Conservation (phyloP, 2,888 invertebrate species). For the Pterostichus niger region DNA sequence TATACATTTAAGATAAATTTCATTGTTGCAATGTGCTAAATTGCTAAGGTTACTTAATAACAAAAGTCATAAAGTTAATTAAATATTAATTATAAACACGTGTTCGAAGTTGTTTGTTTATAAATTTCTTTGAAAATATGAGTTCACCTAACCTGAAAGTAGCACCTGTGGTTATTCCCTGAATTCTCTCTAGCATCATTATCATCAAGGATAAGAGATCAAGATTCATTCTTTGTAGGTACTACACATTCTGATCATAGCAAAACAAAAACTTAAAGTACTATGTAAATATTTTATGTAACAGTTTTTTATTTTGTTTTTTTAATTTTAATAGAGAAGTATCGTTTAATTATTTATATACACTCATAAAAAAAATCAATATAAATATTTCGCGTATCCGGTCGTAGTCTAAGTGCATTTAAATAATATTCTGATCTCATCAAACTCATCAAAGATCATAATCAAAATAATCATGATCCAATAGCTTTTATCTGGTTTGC, state of each 20-base stretch:
- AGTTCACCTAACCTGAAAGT: conserved; percentile 16
- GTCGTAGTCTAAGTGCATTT: neutral
- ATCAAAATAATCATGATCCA: neutral
- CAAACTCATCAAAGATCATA: neutral
- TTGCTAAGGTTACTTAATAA: neutral
- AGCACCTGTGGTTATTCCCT: conserved; percentile 13
- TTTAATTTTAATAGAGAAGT: neutral
- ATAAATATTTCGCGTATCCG: neutral
- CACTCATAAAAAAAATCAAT: neutral
- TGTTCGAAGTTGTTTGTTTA: conserved; percentile 7
- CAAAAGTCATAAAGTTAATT: conserved; percentile 10
- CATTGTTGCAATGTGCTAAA: conserved; percentile 8
- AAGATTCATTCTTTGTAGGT: neutral
- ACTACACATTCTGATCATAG: neutral
- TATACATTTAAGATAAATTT: neutral
- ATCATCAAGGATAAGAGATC: conserved; percentile 20
- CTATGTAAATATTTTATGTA: neutral
- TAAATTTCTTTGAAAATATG: conserved; percentile 34
- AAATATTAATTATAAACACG: conserved; percentile 26
- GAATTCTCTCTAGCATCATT: conserved; percentile 7
- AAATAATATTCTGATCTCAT: neutral
- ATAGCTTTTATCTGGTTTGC: conserved; percentile 11
- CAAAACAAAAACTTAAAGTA: neutral
- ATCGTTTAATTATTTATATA: neutral
- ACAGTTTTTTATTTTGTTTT: too few species aligned